Base-by-base conservation (phyloP, 2,113 vertebrate species). In the Pseudolaguvia tuberculata region DNA sequence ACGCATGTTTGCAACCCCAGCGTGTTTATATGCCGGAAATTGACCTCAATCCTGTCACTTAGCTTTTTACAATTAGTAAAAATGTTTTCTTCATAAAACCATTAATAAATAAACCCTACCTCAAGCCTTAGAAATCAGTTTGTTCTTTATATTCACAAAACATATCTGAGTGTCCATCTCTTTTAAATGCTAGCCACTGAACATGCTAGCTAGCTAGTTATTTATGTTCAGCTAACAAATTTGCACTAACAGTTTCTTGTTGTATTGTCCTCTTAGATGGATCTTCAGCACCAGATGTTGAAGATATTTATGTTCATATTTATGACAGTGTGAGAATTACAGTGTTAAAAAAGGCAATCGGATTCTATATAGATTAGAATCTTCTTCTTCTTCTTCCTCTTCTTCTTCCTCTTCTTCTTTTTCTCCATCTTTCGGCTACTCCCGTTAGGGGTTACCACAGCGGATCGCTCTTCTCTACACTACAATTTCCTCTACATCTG, bases 1-100 rank as follows among this genome's bases (percentile, higher is more conserved):
- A 73, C 42, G 63, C 74, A 76, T 62, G 58, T 71, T 59, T 57
- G 70, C 63, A 61, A 75, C 55, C 52, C 21, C 27, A 42, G 45
- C 48, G 7, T 39, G 45, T 56, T 81, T 70, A 63, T 71, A 56
- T 50, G 47, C 67, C 50, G 25, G 39, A 51, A 55, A 67, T 72
- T 62, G 18, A 68, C 68, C 59, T 58, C 23, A 12, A 15, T 78
- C 59, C 48, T 42, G 63, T 53, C 63, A 59, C 13, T 65, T 45
- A 2, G 35, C 42, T 12, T 68, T 72, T 23, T 10, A 13, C 31
- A 27, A 48, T 21, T 53, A 29, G 23, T 31, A 73, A 17, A 15
- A 55, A 9, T 59, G 65, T 10, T 56, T 76, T 59, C 35, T 48
- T 35, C 53, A 31, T 56, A 45, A 63, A 61, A 66, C 29, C 73